Evolutionary conservation across 2,888 invertebrate species (phyloP).

Genomic region (Bombyx huttoni): DNA sequence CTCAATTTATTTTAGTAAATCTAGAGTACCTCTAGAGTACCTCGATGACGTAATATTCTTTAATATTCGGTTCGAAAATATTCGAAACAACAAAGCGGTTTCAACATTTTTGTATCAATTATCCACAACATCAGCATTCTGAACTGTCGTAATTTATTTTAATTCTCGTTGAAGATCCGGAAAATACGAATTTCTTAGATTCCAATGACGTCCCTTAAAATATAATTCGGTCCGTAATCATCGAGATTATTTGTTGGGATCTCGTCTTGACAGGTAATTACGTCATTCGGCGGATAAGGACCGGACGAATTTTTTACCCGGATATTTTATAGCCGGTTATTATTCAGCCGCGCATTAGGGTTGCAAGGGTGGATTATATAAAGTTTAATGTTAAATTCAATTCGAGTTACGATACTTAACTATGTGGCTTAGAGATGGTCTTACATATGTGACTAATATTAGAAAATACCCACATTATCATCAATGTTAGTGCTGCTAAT

Average conservation of each 20-base stretch:
- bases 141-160: not conserved
- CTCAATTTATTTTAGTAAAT: too few relatives aligned
- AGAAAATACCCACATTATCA: too few relatives aligned
- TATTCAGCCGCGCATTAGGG: conserved; percentile 7
- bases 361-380: not conserved
- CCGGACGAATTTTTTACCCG: conserved; percentile 12
- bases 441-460: too few relatives aligned
- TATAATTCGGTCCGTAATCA: conserved; percentile 19
- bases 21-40: too few relatives aligned
- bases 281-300: conserved; percentile 15
- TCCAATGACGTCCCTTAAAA: conserved; percentile 4
- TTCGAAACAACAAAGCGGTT: too few relatives aligned
- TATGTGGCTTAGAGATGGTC: too few relatives aligned
- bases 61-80: too few relatives aligned
- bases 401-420: not conserved
- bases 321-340: conserved; percentile 15
- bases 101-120: too few relatives aligned
- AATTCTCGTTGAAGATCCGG: not conserved
- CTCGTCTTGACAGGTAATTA: conserved; percentile 25
- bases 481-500: too few relatives aligned
- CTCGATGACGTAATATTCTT: too few relatives aligned
- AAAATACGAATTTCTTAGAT: not conserved
- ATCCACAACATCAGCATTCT: too few relatives aligned
- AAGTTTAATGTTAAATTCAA: conserved; percentile 3
- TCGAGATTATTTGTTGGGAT: conserved; percentile 21